Evolutionary conservation across 2,888 invertebrate genomes (phyloP), one percentile per base, ranked within the genome.

Genomic region (Alcis repandata): DNA sequence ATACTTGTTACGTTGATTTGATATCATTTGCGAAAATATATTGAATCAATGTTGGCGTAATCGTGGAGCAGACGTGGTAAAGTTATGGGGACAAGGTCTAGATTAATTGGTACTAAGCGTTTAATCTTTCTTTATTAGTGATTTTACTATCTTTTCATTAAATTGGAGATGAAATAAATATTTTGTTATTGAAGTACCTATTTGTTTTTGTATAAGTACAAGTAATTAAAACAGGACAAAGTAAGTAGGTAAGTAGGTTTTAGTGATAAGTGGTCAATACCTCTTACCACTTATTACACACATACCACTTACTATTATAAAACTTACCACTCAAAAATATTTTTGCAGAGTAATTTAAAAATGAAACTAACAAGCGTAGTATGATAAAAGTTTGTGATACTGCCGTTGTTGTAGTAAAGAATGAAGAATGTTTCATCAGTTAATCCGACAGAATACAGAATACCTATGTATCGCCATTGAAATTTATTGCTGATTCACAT

Each of bases 401-500:
- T 49, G 8, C 2, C 13, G n/a, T 2, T 27, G 17, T 32, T 32
- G 7, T 49, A 49, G 15, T 17, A 13, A 13, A 15, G 27, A 11
- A 27, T 9, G 8, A 60, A 59, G 51, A 67, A 67, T 67, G 52
- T 62, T 64, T 52, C 32, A 36, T 46, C 43, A 56, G 53, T 59
- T 67, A 70, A 72, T 69, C 59, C 64, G 74, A 54, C 65, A 63
- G 58, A 65, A 64, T 52, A 72, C 68, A 67, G 56, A 65, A 62
- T 59, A 71, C 68, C 68, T 72, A 79, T 78, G 79, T 84, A 84
- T 83, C 73, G 79, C 83, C 79, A 81, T 85, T 83, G 80, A 84
- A 88, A 86, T 90, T 87, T 88, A 89, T 88, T 84, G 90, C 87
- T 87, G 89, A 90, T 87, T 89, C 89, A 87, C 84, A 80, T 88